Evolutionary conservation across 2,888 invertebrate species (phyloP), one percentile per base, ranked within the genome.

Genomic region (Entomobrya proxima): DNA sequence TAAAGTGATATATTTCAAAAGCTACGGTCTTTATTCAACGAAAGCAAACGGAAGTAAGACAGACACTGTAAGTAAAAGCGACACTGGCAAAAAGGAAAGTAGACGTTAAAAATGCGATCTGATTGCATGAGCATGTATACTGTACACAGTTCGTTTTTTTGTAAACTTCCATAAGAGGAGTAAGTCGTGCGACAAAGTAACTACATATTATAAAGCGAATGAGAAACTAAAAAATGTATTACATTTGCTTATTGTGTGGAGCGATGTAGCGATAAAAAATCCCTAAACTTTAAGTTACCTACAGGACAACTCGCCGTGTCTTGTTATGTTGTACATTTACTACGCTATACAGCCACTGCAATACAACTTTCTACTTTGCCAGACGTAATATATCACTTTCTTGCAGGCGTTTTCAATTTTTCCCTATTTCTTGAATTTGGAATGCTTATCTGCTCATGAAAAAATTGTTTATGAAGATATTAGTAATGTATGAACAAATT

Each of bases 321-420:
- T n/a, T n/a, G n/a, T n/a, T n/a, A n/a, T n/a, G n/a, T n/a, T n/a
- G n/a, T n/a, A n/a, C n/a, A n/a, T n/a, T n/a, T n/a, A n/a, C n/a
- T n/a, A n/a, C n/a, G n/a, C n/a, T n/a, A n/a, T n/a, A n/a, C n/a
- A n/a, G n/a, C n/a, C n/a, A n/a, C n/a, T 50, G 21, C n/a, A 50
- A 50, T 50, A 50, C 18, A 50, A 7, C 2, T 4, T 18, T n/a
- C 50, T 5, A 50, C n/a, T 18, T n/a, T n/a, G n/a, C 47, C 6
- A 18, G 50, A 6, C 24, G 67, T 35, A 67, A 80, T 80, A 55
- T 55, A 80, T 80, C 80, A 80, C 55, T 72, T 18, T 27, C 24
- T 44, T n/a, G 55, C 24, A 55, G 72, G 69, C 72, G 72, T 80
- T 67, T 72, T 72, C 80, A 69, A 72, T 80, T 80, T 80, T 79